These are phyloP conservation scores for Lagodon rhomboides DNA, from an alignment of 2,797 vertebrate genomes.

Conservation along the genomic window DNA sequence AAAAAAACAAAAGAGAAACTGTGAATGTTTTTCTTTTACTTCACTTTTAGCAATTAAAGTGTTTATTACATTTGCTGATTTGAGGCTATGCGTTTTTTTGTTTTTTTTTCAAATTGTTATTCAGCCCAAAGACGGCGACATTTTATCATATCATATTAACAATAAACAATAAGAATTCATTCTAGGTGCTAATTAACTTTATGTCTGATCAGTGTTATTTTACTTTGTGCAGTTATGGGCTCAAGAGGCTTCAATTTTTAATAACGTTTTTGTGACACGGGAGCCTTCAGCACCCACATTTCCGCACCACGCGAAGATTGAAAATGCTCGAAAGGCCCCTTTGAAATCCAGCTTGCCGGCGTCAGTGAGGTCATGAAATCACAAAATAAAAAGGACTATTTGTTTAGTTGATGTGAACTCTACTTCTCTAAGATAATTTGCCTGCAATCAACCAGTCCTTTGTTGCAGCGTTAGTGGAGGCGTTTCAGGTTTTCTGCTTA, in stretches of 20 bases:
- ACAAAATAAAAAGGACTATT: conserved; percentile 19
- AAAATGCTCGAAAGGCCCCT: background rate
- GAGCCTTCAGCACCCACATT: background rate
- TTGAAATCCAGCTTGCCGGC: background rate
- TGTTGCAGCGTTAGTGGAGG: background rate
- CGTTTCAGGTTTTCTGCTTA: conserved; percentile 1
- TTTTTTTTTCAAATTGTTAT: background rate
- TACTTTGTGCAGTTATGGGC: background rate
- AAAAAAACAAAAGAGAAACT: too few relatives aligned
- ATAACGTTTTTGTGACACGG: background rate
- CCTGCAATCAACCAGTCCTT: conserved; percentile 18
- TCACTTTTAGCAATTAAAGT: background rate
- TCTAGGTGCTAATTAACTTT: background rate
- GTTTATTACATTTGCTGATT: background rate
- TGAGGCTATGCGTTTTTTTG: background rate
- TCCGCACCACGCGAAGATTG: background rate
- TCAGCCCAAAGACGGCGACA: background rate
- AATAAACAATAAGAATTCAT: background rate
- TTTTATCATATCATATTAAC: background rate
- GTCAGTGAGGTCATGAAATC: conserved; percentile 16
- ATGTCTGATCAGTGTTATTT: background rate
- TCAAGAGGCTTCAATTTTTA: background rate
- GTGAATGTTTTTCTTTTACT: background rate
- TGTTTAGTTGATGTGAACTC: conserved; percentile 28
- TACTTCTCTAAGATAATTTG: conserved; percentile 25